Percentiles rank a stretch among this genome's conserved stretches.
phyloP scores from a whole-genome alignment of 2,113 vertebrate species.

The Micromys minutus region DNA sequence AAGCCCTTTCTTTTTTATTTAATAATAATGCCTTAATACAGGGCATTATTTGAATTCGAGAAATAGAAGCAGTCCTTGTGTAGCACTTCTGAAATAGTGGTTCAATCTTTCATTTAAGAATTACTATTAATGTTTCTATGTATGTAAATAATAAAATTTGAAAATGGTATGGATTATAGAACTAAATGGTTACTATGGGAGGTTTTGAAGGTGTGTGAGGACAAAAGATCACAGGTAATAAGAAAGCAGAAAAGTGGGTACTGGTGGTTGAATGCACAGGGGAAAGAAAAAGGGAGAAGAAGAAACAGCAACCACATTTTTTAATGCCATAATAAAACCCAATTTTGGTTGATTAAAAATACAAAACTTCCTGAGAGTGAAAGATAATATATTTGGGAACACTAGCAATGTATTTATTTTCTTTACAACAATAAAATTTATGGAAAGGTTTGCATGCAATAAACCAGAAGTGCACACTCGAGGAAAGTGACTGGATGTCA shows the following conservation, averaged over 20 bases:
- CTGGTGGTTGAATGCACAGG: neutral
- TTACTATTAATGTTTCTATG: neutral
- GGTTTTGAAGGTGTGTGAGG: neutral
- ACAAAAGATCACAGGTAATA: neutral
- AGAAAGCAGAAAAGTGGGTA: neutral
- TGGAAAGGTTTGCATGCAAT: neutral
- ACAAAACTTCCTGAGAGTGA: neutral
- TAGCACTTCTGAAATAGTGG: neutral
- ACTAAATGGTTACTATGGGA: neutral
- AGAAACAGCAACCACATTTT: too few species aligned
- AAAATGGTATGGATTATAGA: neutral
- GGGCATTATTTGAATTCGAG: slow-evolving; percentile 11
- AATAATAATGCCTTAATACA: neutral
- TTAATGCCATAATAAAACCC: neutral
- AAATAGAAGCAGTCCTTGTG: neutral
- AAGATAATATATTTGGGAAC: neutral
- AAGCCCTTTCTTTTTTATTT: neutral
- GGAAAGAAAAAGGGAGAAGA: neutral
- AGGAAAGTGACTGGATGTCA: neutral
- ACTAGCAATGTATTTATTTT: neutral
- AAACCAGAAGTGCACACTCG: neutral
- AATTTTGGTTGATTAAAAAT: neutral
- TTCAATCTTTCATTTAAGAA: neutral
- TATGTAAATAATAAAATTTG: neutral
- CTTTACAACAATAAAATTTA: slow-evolving; percentile 1